Percentiles rank a stretch among this genome's conserved stretches.
Evolutionary conservation across 2,888 invertebrate genomes (phyloP).

Genomic region (Catocala fraxini): DNA sequence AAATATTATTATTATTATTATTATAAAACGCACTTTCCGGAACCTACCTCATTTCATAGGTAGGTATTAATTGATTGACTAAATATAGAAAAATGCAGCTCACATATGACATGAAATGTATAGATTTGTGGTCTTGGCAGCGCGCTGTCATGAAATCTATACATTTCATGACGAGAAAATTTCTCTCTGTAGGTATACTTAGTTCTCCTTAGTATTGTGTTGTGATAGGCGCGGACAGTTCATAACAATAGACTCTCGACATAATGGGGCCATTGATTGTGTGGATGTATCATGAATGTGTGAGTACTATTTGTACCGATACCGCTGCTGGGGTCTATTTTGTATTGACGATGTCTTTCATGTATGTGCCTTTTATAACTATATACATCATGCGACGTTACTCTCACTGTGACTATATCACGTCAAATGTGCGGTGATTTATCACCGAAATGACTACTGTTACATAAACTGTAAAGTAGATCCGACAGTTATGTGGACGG

Average conservation of each 20-base stretch:
- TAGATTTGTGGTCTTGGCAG: slow-evolving; percentile 48
- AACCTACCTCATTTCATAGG: too few relatives aligned
- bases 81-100: too few relatives aligned
- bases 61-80: too few relatives aligned
- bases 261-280: slow-evolving; percentile 85
- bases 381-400: neutral
- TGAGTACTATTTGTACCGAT: slow-evolving; percentile 66
- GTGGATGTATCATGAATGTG: slow-evolving; percentile 70
- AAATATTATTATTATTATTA: too few relatives aligned
- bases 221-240: slow-evolving; percentile 80
- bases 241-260: slow-evolving; percentile 81
- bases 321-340: slow-evolving; percentile 58
- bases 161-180: slow-evolving; percentile 71
- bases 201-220: slow-evolving; percentile 76
- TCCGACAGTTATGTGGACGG: neutral
- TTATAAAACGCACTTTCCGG: neutral
- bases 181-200: slow-evolving; percentile 68
- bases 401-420: slow-evolving; percentile 10
- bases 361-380: slow-evolving; percentile 10
- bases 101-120: slow-evolving; percentile 36
- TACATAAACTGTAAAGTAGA: slow-evolving; percentile 3
- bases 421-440: neutral
- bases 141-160: too few relatives aligned
- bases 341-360: slow-evolving; percentile 55
- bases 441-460: neutral